Percentiles rank a stretch among this genome's conserved stretches.
Conservation (phyloP, 2,113 vertebrate species). For the Daphoenositta chrysoptera region DNA sequence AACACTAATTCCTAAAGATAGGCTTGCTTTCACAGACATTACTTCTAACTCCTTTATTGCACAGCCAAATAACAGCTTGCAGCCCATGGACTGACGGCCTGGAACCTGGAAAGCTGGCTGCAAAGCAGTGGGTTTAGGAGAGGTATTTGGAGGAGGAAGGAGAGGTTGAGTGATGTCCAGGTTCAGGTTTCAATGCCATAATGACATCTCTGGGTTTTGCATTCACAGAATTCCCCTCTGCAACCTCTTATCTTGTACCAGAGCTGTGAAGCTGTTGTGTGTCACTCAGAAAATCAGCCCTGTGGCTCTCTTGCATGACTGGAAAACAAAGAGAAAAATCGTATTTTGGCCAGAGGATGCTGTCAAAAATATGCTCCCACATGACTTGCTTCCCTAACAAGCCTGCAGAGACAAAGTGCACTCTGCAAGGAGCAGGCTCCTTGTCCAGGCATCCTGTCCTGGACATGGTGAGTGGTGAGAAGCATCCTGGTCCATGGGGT, state of each 20-base stretch:
- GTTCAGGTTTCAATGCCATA: constrained; percentile 18
- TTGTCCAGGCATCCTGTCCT: neutral
- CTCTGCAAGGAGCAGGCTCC: neutral
- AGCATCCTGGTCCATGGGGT: fast-evolving
- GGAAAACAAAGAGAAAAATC: neutral
- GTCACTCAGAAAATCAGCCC: neutral
- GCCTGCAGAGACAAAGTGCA: neutral
- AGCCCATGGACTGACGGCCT: neutral
- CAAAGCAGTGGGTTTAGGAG: constrained; percentile 3
- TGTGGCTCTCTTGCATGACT: neutral
- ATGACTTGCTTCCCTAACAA: neutral
- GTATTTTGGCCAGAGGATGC: neutral
- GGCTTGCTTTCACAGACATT: neutral
- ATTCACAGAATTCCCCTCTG: constrained; percentile 1
- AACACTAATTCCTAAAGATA: neutral
- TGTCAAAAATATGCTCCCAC: neutral
- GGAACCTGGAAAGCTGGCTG: neutral
- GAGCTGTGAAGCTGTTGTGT: neutral
- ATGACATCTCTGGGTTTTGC: neutral
- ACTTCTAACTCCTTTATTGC: neutral
- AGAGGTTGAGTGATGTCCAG: neutral
- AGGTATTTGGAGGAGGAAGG: constrained; percentile 23
- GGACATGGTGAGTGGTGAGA: neutral
- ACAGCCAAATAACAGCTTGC: neutral
- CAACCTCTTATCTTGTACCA: neutral